Percentiles rank a stretch among this genome's conserved stretches.
These are phyloP conservation scores for Buphagus erythrorhynchus DNA, from an alignment of 2,797 vertebrate genomes.

Conservation along the genomic window DNA sequence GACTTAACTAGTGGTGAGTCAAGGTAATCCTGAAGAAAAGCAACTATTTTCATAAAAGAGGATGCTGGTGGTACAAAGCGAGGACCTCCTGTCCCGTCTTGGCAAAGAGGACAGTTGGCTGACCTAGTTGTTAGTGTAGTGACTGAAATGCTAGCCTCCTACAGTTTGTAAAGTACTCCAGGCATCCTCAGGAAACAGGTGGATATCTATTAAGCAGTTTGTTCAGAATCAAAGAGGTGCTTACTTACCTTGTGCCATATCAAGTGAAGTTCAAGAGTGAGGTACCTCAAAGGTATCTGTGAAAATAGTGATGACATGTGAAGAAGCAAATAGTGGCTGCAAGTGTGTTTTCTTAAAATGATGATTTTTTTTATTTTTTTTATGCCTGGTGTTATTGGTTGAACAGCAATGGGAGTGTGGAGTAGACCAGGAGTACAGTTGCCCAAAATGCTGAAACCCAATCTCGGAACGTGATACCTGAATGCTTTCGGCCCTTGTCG, in stretches of 20 bases:
- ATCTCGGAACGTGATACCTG: conserved; percentile 15
- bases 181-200: background rate
- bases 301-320: fast-evolving
- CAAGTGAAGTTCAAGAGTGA: background rate
- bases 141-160: background rate
- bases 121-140: background rate
- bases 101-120: background rate
- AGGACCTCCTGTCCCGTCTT: background rate
- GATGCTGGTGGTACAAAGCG: background rate
- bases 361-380: background rate
- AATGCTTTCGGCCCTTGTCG: conserved; percentile 24
- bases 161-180: background rate
- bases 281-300: background rate
- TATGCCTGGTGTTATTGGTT: fast-evolving
- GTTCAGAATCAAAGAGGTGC: background rate
- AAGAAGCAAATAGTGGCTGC: background rate
- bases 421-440: background rate
- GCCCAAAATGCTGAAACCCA: conserved; percentile 54
- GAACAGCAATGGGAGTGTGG: background rate
- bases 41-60: fast-evolving
- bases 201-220: background rate
- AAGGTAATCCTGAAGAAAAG: background rate
- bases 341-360: background rate
- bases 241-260: background rate
- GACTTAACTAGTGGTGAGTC: background rate